Percentiles rank a stretch among this genome's conserved stretches.
Conservation (phyloP, 2,113 vertebrate species). For the Macrotus californicus region DNA sequence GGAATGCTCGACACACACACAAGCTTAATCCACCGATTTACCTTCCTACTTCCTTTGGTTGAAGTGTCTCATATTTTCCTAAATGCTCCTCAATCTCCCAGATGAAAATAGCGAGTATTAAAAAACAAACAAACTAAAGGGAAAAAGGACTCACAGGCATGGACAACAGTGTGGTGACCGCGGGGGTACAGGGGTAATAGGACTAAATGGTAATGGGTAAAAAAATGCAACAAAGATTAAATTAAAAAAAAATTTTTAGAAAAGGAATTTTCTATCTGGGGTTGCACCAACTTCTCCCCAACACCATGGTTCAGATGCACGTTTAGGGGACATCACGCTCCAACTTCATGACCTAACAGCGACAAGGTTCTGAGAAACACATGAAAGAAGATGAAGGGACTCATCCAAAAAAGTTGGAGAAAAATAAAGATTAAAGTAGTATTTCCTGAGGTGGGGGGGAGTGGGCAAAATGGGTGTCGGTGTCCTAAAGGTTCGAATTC, state of each 20-base stretch:
- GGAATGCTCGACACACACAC: background rate
- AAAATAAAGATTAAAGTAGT: background rate
- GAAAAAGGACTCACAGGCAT: too few species aligned
- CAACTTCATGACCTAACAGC: background rate
- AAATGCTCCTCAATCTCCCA: conserved; percentile 10
- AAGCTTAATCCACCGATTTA: background rate
- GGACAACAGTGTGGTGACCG: too few species aligned
- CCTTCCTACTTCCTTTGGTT: background rate
- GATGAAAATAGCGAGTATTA: background rate
- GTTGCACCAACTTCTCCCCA: background rate
- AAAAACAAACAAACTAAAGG: background rate
- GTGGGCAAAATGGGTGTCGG: background rate
- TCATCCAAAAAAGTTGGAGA: background rate
- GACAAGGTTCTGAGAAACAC: background rate
- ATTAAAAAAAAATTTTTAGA: too few species aligned
- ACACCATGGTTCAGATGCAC: background rate
- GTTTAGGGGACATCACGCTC: background rate
- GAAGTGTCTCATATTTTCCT: background rate
- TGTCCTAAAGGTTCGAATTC: background rate
- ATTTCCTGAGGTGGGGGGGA: background rate
- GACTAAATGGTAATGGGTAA: too few species aligned
- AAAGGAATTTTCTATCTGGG: background rate
- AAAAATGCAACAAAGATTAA: too few species aligned
- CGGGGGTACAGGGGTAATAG: too few species aligned
- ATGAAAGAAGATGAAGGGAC: background rate